Percentiles rank a stretch among this genome's conserved stretches.
Evolutionary conservation across 2,113 vertebrate genomes (phyloP).

Genomic region (Dasyprocta punctata): DNA sequence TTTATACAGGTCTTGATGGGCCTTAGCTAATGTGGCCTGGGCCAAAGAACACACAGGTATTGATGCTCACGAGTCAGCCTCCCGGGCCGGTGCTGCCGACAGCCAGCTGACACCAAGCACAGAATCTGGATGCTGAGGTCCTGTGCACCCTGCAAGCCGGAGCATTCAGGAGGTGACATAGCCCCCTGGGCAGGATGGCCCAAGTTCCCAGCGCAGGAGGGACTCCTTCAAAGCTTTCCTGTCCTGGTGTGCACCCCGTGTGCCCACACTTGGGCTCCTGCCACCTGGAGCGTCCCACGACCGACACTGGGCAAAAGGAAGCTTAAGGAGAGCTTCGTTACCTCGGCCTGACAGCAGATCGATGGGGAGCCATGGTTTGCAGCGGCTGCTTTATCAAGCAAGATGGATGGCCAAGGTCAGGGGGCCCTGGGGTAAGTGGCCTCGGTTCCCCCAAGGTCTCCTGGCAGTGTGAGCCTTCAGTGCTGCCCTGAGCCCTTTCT

Average conservation of each 20-base stretch:
- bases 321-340: conserved; percentile 57
- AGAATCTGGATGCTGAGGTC: neutral
- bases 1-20: conserved; percentile 49
- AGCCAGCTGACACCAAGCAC: neutral
- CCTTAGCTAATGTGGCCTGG: conserved; percentile 50
- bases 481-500: neutral
- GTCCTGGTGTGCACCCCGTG: neutral
- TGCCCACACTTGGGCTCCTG: neutral
- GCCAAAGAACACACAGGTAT: neutral
- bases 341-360: conserved; percentile 58
- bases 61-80: neutral
- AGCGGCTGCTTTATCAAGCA: conserved; percentile 28
- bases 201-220: neutral
- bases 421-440: conserved; percentile 27
- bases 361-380: conserved; percentile 41
- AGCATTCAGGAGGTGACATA: neutral
- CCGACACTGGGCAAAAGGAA: neutral
- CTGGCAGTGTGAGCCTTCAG: neutral
- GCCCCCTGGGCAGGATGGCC: neutral
- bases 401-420: conserved; percentile 57
- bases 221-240: neutral
- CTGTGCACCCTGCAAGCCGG: neutral
- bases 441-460: neutral
- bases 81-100: neutral
- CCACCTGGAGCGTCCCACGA: neutral